phyloP scores from a whole-genome alignment of 1,140 invertebrate species.

The Drosophila neocordata region DNA sequence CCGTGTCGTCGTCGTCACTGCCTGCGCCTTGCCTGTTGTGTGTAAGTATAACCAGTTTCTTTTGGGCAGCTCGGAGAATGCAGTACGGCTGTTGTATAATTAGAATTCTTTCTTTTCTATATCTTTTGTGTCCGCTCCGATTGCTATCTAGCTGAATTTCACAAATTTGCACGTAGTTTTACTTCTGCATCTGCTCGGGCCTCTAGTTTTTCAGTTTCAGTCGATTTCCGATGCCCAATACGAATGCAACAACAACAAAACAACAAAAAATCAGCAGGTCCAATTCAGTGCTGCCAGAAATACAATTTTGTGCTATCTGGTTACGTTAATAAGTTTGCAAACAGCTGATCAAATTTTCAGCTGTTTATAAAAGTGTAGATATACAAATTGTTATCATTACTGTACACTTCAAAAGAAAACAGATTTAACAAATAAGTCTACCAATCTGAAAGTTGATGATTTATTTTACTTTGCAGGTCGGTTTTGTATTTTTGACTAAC shows the following conservation, averaged over 20 bases:
- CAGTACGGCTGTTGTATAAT: constrained; percentile 74
- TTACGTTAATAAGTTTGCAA: background rate
- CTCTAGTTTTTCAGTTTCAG: constrained; percentile 29
- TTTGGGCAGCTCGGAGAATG: constrained; percentile 44
- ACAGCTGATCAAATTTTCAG: too few species aligned
- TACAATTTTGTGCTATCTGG: background rate
- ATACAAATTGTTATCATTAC: too few species aligned
- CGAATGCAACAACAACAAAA: constrained; percentile 60
- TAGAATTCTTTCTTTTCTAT: constrained; percentile 57
- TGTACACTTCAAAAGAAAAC: too few species aligned
- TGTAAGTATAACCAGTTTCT: constrained; percentile 80
- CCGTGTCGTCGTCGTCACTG: constrained; percentile 20
- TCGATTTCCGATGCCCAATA: constrained; percentile 46
- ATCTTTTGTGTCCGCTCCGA: constrained; percentile 31
- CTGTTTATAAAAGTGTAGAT: too few species aligned
- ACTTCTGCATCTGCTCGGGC: constrained; percentile 49
- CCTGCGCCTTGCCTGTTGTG: constrained; percentile 26
- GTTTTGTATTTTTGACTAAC: too few species aligned
- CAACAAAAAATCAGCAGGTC: constrained; percentile 11
- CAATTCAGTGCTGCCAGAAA: constrained; percentile 1
- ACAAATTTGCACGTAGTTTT: constrained; percentile 64
- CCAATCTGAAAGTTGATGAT: too few species aligned
- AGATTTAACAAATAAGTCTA: too few species aligned
- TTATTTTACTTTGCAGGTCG: too few species aligned
- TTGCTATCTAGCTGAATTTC: constrained; percentile 52